These are phyloP conservation scores for Microctenopoma stevenorrisi DNA, from an alignment of 2,797 vertebrate genomes.

Conservation along the genomic window DNA sequence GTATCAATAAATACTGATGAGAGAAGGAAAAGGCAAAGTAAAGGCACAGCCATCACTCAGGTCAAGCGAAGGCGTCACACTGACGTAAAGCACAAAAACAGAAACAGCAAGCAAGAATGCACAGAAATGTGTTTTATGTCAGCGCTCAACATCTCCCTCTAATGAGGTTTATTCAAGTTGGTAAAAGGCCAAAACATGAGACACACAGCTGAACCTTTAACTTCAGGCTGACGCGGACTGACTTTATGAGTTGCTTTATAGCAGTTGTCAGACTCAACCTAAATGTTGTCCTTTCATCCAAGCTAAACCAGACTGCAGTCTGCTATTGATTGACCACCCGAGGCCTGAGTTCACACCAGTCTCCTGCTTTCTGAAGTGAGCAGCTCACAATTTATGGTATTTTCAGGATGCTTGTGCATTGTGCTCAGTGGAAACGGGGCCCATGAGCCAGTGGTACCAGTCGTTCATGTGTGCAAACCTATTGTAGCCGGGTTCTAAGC, in stretches of 20 bases:
- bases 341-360: conserved; percentile 50
- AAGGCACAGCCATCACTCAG: conserved; percentile 9
- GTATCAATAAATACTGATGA: conserved; percentile 20
- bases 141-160: background rate
- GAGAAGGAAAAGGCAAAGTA: conserved; percentile 5
- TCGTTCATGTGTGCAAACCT: background rate
- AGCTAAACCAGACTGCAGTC: conserved; percentile 56
- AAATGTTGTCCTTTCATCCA: conserved; percentile 44
- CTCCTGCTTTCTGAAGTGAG: conserved; percentile 26
- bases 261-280: conserved; percentile 18
- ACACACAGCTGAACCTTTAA: conserved; percentile 12
- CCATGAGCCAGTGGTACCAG: background rate
- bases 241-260: conserved; percentile 18
- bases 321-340: conserved; percentile 66
- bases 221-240: conserved; percentile 28
- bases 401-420: conserved; percentile 19
- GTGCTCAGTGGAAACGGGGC: background rate
- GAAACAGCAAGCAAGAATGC: conserved; percentile 1
- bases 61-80: background rate
- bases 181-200: conserved; percentile 1
- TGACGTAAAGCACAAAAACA: conserved; percentile 9
- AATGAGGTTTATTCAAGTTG: background rate
- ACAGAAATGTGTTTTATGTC: background rate
- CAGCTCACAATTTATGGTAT: conserved; percentile 40
- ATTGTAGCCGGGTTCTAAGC: background rate